Conservation (phyloP, 1,140 invertebrate genomes). For the Drosophila insularis region DNA sequence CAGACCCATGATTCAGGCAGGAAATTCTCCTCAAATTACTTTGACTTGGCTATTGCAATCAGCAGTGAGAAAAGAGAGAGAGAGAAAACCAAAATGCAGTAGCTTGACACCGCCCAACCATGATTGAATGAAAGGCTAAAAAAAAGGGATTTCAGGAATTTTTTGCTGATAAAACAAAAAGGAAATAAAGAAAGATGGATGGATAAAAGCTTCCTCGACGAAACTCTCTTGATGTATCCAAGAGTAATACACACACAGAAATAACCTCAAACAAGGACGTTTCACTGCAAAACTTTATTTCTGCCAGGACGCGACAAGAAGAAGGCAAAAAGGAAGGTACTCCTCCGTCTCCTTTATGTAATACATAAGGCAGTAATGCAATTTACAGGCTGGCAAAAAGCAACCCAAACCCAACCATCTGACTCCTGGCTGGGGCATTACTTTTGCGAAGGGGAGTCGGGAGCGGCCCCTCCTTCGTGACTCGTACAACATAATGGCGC, state of each 20-base stretch:
- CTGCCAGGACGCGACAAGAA: constrained; percentile 36
- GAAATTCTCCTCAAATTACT: constrained; percentile 61
- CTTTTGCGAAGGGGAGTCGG: constrained; percentile 15
- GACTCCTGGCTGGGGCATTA: constrained; percentile 38
- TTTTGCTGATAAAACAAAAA: constrained; percentile 37
- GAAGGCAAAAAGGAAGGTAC: background rate
- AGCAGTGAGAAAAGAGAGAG: constrained; percentile 6
- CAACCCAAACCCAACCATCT: constrained; percentile 22
- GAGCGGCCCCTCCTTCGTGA: constrained; percentile 7
- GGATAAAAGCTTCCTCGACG: constrained; percentile 1
- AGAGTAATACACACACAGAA: constrained; percentile 45
- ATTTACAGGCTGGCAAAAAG: constrained; percentile 55
- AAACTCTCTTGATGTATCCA: constrained; percentile 1
- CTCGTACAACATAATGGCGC: constrained; percentile 31
- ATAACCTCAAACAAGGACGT: constrained; percentile 81
- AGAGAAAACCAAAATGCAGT: background rate
- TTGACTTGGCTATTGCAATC: constrained; percentile 60
- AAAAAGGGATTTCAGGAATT: constrained; percentile 71
- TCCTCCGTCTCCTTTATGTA: constrained; percentile 43
- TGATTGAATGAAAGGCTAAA: constrained; percentile 78
- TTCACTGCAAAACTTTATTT: constrained; percentile 61
- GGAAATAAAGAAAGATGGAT: background rate
- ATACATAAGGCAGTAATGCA: constrained; percentile 77
- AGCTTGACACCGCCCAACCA: constrained; percentile 42
- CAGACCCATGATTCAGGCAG: constrained; percentile 25